Evolutionary conservation across 2,888 invertebrate genomes (phyloP).

Genomic region (Caenorhabditis sp.): DNA sequence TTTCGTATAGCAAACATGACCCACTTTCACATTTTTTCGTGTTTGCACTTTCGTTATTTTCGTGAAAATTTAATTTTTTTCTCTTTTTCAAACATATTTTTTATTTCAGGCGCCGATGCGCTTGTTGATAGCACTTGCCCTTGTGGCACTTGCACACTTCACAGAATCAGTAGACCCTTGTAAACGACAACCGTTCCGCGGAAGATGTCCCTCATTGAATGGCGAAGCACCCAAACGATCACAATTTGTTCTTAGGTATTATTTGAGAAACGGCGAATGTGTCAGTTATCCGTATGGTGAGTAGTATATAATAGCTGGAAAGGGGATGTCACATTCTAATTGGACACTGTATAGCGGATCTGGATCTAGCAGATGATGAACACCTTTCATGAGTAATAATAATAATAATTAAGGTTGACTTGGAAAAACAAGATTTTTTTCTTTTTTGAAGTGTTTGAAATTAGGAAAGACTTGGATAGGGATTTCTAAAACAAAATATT

Average conservation of each 20-base stretch:
- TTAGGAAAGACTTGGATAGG: no score
- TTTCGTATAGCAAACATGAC: constrained; percentile 7
- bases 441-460: no score
- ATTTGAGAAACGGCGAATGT: constrained; percentile 68
- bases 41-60: constrained; percentile 8
- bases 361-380: no score
- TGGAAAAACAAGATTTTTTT: no score
- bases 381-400: no score
- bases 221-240: constrained; percentile 64
- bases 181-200: constrained; percentile 70
- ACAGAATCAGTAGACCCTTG: constrained; percentile 64
- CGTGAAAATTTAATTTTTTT: background rate
- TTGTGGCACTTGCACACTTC: constrained; percentile 25
- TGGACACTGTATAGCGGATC: no score
- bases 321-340: no score
- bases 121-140: constrained; percentile 37
- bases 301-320: background rate
- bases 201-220: constrained; percentile 56
- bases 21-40: constrained; percentile 17
- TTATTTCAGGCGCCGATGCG: constrained; percentile 36
- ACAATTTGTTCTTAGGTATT: constrained; percentile 71
- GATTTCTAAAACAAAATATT: constrained; percentile 58
- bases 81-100: background rate
- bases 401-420: no score
- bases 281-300: constrained; percentile 70